phyloP scores from a whole-genome alignment of 2,888 invertebrate genomes.

The Ferdinandea cuprea region DNA sequence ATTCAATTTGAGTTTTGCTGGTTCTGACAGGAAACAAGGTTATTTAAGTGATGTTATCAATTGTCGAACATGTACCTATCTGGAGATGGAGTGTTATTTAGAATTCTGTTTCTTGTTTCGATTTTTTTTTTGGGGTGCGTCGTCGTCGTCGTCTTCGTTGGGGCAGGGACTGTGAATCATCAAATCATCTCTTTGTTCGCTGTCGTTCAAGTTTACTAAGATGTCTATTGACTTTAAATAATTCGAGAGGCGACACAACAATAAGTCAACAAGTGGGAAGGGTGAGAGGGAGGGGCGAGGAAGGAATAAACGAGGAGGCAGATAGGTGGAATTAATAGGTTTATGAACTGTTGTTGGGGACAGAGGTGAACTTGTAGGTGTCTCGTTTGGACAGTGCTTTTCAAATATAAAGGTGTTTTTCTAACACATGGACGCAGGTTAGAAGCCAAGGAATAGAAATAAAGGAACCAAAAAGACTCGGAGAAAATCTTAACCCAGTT shows the following conservation, averaged over 20 bases:
- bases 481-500: no score
- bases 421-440: no score
- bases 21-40: conserved; percentile 50
- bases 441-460: no score
- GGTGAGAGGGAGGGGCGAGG: not conserved
- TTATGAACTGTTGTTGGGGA: no score
- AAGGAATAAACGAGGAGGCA: not conserved
- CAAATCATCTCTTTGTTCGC: conserved; percentile 33
- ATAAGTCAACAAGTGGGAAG: conserved; percentile 16
- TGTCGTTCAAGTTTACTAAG: conserved; percentile 20
- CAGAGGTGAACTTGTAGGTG: no score
- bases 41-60: conserved; percentile 61
- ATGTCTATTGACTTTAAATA: conserved; percentile 45
- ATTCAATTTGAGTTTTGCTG: conserved; percentile 27
- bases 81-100: conserved; percentile 25
- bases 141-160: no score
- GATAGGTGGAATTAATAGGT: no score
- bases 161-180: conserved; percentile 3
- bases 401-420: no score
- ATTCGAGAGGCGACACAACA: conserved; percentile 22
- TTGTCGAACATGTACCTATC: conserved; percentile 44
- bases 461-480: no score
- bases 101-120: not conserved
- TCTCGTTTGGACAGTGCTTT: no score
- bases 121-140: not conserved